Base-by-base conservation (phyloP, 2,113 vertebrate species). In the Nerophis ophidion region DNA sequence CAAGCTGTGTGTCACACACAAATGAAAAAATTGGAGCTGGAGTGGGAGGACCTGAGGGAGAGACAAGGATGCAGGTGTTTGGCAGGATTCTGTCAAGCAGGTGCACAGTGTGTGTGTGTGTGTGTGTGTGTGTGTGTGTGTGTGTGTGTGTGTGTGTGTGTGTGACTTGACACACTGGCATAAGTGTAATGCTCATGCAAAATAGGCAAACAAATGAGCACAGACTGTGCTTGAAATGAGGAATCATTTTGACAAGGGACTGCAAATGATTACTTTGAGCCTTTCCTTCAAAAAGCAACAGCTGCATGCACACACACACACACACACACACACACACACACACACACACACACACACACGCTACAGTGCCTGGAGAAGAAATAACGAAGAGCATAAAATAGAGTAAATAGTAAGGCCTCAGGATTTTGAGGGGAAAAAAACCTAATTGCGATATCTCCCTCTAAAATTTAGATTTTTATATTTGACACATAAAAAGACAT, bases 21-120 rank as follows among this genome's bases (percentile, higher is more conserved):
- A 82, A 79, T 72, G 79, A 81, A 76, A 77, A 72, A 76, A 78
- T 54, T 60, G 62, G 46, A 75, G 76, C 76, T 76, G 73, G 75
- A 73, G 69, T 76, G 70, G 66, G 70, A 60, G 72, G 80, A 81
- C 71, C 80, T 65, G 63, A 59, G 67, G 67, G 72, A 84, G 70
- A 63, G 66, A 35, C 64, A 42, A 68, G 48, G 69, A 83, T 88
- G 87, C 89, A 90, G 89, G 84, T 90, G 89, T 83, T 83, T 67
- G 78, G 77, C 71, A 70, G 61, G n/a, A 74, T 84, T 63, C 58
- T 45, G 36, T 49, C 46, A 60, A 70, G 84, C 88, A 90, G 83
- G 84, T 89, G 76, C 60, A 55, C 34, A 47, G 60, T 51, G 26
- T 34, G 49, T 26, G 14, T 16, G 44, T 54, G 10, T 52, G 47